Evolutionary conservation across 2,113 vertebrate species (phyloP).

Genomic region (Corvus moneduloides): DNA sequence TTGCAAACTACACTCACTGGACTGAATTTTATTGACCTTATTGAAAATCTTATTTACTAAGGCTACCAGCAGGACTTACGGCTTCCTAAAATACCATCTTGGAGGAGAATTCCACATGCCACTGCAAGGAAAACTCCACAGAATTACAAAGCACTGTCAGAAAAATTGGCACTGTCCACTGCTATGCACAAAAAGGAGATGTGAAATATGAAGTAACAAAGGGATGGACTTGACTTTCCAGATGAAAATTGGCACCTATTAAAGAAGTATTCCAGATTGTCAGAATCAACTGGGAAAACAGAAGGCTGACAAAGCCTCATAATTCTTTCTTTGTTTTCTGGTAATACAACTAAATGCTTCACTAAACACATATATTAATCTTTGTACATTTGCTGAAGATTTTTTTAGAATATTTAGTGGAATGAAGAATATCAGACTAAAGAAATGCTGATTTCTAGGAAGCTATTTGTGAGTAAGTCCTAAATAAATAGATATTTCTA

Average conservation of each 20-base stretch:
- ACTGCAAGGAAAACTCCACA: background rate
- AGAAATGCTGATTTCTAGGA: background rate
- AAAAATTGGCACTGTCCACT: background rate
- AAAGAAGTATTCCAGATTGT: background rate
- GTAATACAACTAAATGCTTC: background rate
- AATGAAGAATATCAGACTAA: background rate
- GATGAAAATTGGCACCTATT: background rate
- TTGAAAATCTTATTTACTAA: background rate
- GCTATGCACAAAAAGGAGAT: background rate
- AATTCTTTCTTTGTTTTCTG: background rate
- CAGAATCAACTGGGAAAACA: background rate
- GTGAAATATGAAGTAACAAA: background rate
- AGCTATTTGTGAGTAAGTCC: background rate
- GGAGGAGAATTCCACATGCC: background rate
- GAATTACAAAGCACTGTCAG: background rate
- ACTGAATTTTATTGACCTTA: background rate
- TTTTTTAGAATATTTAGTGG: background rate
- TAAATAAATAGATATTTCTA: background rate
- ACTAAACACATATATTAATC: background rate
- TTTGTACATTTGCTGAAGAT: background rate
- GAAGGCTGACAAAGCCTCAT: background rate
- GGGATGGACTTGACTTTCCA: background rate
- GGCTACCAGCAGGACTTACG: background rate
- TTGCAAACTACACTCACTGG: background rate
- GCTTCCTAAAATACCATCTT: background rate